Base-by-base conservation (phyloP, 2,888 invertebrate genomes). In the Heliconius cydno region DNA sequence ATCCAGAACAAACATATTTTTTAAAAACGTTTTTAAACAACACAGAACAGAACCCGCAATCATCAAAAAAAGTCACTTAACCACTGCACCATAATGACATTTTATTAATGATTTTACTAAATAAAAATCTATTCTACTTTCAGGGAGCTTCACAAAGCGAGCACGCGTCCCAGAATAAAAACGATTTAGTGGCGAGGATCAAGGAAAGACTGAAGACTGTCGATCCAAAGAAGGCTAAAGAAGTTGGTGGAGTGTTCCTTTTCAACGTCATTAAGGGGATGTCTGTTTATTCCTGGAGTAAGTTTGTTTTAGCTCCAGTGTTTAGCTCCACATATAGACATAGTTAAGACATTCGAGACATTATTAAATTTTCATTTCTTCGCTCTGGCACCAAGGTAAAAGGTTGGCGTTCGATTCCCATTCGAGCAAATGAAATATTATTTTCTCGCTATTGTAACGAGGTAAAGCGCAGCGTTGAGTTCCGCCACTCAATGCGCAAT, bases 121-220 rank as follows among this genome's bases (percentile, higher is more conserved):
- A 60, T 60, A 41, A 52, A 28, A 15, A 63, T 52, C 38, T n/a
- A 7, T 46, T 67, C 15, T 15, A 3, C n/a, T 60, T 88, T 34
- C 89, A 95, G 95, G 95, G 95, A 76, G 93, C 94, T 30, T 86
- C 89, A 63, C 93, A 94, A 22, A 95, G 94, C 82, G 94, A 93
- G 9, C 83, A 85, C n/a, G 82, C 84, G 0, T 82, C 82, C 34
- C 80, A 85, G 3, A 88, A 85, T 74, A 92, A 94, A 76, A 86
- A 82, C 0, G 95, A 94, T 78, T 84, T 95, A 81, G 94, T 95
- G 70, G 77, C 81, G 75, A 89, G 84, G 82, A 95, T 95, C 78
- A 92, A 91, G 79, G 87, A 89, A 0, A 88, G 89, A 3, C 85
- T 95, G 25, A 88, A 88, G 0, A 84, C 89, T 1, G 90, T 90